Conservation (phyloP, 2,113 vertebrate species). For the Hyaena hyaena region DNA sequence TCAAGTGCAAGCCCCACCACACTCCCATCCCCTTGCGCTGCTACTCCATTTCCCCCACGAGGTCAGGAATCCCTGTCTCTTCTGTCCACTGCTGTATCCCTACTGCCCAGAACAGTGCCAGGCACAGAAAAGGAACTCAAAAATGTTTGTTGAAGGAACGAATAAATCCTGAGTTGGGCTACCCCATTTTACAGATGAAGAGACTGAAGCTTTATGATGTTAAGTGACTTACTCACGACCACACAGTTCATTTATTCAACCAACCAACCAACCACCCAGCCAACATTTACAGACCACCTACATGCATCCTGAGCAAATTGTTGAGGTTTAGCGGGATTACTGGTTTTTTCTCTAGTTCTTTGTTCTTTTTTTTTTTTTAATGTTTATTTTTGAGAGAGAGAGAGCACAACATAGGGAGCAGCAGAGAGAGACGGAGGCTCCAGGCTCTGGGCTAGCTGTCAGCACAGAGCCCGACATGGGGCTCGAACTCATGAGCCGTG, state of each 20-base stretch:
- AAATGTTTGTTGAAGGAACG: conserved; percentile 22
- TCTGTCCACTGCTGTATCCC: not conserved
- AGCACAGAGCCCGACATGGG: too few relatives aligned
- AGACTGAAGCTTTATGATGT: conserved; percentile 13
- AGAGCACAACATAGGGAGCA: too few relatives aligned
- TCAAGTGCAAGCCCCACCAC: not conserved
- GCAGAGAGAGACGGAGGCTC: too few relatives aligned
- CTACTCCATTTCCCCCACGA: not conserved
- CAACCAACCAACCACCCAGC: not conserved
- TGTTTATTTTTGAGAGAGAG: too few relatives aligned
- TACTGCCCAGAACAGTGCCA: not conserved
- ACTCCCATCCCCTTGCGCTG: not conserved
- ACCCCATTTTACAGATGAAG: not conserved
- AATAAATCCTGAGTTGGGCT: not conserved
- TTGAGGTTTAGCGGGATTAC: not conserved
- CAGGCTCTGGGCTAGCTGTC: too few relatives aligned
- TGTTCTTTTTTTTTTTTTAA: too few relatives aligned
- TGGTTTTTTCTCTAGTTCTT: not conserved
- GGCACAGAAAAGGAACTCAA: not conserved
- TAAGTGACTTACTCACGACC: not conserved
- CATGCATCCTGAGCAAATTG: not conserved
- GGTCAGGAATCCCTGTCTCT: not conserved
- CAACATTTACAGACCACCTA: not conserved
- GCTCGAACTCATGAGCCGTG: too few relatives aligned
- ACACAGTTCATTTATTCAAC: not conserved